Conservation (phyloP, 92 coral and sea anemone genomes). For the Bergia puertoricense region DNA sequence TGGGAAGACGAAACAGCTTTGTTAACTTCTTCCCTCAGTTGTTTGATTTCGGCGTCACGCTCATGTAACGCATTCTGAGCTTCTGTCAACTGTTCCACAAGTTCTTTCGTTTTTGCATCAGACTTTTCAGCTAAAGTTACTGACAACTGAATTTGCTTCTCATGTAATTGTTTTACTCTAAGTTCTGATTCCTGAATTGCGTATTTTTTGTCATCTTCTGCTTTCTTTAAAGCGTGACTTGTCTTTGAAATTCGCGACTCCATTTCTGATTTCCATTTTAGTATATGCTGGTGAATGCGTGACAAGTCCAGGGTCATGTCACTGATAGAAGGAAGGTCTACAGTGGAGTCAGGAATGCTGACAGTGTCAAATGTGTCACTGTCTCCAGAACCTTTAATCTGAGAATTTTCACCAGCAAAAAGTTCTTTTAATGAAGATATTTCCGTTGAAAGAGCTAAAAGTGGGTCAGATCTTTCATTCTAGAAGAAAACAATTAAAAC, state of each 20-base stretch:
- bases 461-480: conserved; percentile 94
- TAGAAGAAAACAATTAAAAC: conserved; percentile 11
- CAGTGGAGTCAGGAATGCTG: conserved; percentile 58
- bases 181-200: conserved; percentile 79
- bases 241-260: conserved; percentile 61
- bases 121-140: conserved; percentile 73
- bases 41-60: conserved; percentile 67
- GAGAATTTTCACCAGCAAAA: conserved; percentile 57
- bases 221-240: conserved; percentile 65
- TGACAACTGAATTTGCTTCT: conserved; percentile 71
- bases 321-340: conserved; percentile 69
- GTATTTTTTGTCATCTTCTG: conserved; percentile 77
- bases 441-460: conserved; percentile 79
- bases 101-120: conserved; percentile 60
- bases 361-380: conserved; percentile 65
- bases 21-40: conserved; percentile 62
- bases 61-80: conserved; percentile 71
- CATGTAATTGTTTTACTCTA: conserved; percentile 77
- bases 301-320: conserved; percentile 89
- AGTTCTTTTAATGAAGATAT: conserved; percentile 70
- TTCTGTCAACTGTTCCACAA: conserved; percentile 58
- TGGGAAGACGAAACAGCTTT: conserved; percentile 63
- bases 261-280: conserved; percentile 80
- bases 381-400: conserved; percentile 22
- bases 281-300: conserved; percentile 77